phyloP scores from a whole-genome alignment of 2,888 invertebrate species.

The Electrophaes corylata region DNA sequence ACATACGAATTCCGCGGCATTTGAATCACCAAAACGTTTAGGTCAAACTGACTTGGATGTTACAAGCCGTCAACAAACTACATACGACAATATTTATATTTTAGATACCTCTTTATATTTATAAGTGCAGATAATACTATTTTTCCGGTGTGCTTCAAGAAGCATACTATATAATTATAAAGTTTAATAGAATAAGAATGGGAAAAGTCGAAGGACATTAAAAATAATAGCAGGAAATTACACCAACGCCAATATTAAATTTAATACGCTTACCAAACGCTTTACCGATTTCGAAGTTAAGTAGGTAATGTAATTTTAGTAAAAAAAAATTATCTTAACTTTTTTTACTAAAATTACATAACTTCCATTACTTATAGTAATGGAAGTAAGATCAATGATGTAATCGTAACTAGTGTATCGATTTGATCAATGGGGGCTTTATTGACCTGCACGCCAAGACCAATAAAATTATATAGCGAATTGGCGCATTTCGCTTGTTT shows the following conservation, averaged over 20 bases:
- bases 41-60: slow-evolving; percentile 18
- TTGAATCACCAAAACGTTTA: slow-evolving; percentile 36
- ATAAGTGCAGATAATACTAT: too few relatives aligned
- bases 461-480: too few relatives aligned
- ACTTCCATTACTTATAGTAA: too few relatives aligned
- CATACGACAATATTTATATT: not conserved
- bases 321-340: too few relatives aligned
- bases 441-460: too few relatives aligned
- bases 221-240: slow-evolving; percentile 7
- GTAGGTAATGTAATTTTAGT: too few relatives aligned
- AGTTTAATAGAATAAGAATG: slow-evolving; percentile 3
- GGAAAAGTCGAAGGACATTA: slow-evolving; percentile 7
- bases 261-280: not conserved
- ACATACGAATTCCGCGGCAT: slow-evolving; percentile 56
- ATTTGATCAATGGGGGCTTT: too few relatives aligned
- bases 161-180: not conserved
- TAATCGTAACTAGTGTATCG: too few relatives aligned
- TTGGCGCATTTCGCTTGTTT: too few relatives aligned
- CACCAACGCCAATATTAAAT: not conserved
- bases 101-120: too few relatives aligned
- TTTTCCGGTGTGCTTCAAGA: slow-evolving; percentile 1
- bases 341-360: too few relatives aligned
- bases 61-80: not conserved
- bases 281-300: not conserved
- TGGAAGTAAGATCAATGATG: too few relatives aligned